Conservation (phyloP, 2,113 vertebrate species). For the Saccopteryx bilineata region DNA sequence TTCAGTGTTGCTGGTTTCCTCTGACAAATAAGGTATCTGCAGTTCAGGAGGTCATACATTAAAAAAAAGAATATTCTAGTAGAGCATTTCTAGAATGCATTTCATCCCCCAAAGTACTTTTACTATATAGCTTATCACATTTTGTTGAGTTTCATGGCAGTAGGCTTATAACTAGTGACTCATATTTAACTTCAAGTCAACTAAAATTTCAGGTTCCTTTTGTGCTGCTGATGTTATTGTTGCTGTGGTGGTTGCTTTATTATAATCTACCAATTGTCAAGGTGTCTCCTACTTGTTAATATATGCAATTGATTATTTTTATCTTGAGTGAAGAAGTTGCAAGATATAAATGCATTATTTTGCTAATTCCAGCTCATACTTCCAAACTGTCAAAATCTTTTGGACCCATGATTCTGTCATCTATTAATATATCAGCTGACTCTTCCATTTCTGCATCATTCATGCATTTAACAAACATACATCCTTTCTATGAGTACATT, state of each 20-base stretch:
- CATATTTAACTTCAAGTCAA: neutral
- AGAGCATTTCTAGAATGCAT: constrained; percentile 54
- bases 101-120: constrained; percentile 40
- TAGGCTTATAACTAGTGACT: constrained; percentile 37
- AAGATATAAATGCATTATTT: constrained; percentile 30
- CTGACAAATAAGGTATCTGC: constrained; percentile 32
- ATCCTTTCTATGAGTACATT: constrained; percentile 10
- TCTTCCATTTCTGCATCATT: constrained; percentile 27
- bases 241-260: neutral
- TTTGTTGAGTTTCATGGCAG: constrained; percentile 53
- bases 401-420: constrained; percentile 45
- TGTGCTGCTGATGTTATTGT: neutral
- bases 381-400: constrained; percentile 30
- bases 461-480: constrained; percentile 42
- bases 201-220: constrained; percentile 57
- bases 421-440: constrained; percentile 26
- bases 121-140: constrained; percentile 53
- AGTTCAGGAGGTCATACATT: neutral
- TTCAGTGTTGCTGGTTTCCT: neutral
- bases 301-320: constrained; percentile 22
- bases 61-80: constrained; percentile 51
- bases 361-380: constrained; percentile 46
- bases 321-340: constrained; percentile 34
- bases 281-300: neutral
- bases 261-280: neutral